Conservation (phyloP, 2,888 invertebrate species). For the Gryllus longicercus region DNA sequence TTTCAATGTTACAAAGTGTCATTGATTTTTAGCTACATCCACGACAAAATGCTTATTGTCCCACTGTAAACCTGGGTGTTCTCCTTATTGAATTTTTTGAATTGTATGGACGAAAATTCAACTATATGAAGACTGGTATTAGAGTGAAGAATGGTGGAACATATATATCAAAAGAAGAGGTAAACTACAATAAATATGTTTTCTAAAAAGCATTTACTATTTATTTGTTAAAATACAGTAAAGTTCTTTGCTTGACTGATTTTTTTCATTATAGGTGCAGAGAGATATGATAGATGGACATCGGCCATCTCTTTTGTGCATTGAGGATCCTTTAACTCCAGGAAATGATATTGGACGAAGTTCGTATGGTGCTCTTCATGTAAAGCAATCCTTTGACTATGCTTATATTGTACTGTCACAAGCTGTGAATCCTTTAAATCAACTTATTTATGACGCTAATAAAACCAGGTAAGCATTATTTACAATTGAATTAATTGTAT, state of each 20-base stretch:
- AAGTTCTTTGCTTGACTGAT: background rate
- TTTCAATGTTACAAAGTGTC: background rate
- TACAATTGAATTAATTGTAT: background rate
- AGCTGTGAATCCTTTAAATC: slow-evolving; percentile 60
- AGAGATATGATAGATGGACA: slow-evolving; percentile 93
- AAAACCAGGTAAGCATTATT: slow-evolving; percentile 46
- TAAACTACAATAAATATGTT: slow-evolving; percentile 39
- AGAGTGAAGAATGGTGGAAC: slow-evolving; percentile 89
- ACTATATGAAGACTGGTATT: slow-evolving; percentile 91
- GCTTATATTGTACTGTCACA: slow-evolving; percentile 83
- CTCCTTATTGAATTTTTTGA: slow-evolving; percentile 96
- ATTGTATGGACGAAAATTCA: slow-evolving; percentile 93
- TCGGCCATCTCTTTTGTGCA: slow-evolving; percentile 88
- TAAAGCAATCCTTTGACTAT: slow-evolving; percentile 93
- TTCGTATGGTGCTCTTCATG: slow-evolving; percentile 89
- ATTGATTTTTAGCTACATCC: slow-evolving; percentile 72
- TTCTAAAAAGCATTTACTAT: background rate
- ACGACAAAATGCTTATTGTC: slow-evolving; percentile 64
- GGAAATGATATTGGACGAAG: slow-evolving; percentile 97
- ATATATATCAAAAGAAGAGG: slow-evolving; percentile 90
- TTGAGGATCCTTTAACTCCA: slow-evolving; percentile 94
- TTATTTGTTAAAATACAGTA: background rate
- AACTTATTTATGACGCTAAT: slow-evolving; percentile 53
- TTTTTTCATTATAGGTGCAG: slow-evolving; percentile 56
- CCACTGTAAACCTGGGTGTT: slow-evolving; percentile 80